A percentile compares a stretch with the other conserved stretches of the same genome.
These are phyloP conservation scores for Polyploca ridens DNA, from an alignment of 2,888 invertebrate species.

Conservation along the genomic window DNA sequence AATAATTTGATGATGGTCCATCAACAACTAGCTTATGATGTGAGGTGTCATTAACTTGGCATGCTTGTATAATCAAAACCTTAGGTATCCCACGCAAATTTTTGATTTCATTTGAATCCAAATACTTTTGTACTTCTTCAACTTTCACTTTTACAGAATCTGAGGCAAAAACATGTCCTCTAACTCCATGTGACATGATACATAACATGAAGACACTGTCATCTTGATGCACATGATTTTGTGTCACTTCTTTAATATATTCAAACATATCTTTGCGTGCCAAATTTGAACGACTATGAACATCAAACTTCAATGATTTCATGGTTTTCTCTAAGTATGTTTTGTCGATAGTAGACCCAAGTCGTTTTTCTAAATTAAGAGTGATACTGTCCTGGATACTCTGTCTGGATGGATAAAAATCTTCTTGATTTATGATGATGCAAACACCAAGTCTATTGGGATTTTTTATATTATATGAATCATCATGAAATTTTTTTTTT, in stretches of 20 bases:
- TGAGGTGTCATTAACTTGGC: constrained; percentile 61
- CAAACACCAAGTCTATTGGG: constrained; percentile 67
- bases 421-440: constrained; percentile 74
- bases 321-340: constrained; percentile 59
- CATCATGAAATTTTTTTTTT: constrained; percentile 39
- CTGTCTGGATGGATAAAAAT: constrained; percentile 65
- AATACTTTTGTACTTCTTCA: constrained; percentile 65
- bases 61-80: constrained; percentile 73
- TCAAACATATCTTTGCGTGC: constrained; percentile 57
- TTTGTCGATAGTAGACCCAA: constrained; percentile 66
- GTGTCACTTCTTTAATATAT: constrained; percentile 59
- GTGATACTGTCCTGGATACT: constrained; percentile 53
- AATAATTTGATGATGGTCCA: constrained; percentile 43
- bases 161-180: constrained; percentile 71
- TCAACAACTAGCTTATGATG: constrained; percentile 57
- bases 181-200: constrained; percentile 75
- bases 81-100: constrained; percentile 67
- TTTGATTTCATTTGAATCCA: constrained; percentile 62
- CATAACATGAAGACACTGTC: constrained; percentile 76
- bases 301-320: constrained; percentile 65
- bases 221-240: constrained; percentile 48
- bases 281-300: constrained; percentile 59
- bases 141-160: constrained; percentile 73
- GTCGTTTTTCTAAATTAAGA: constrained; percentile 47
- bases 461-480: constrained; percentile 62